Base-by-base conservation (phyloP, 2,797 vertebrate species). In the Steatocranus sp. region DNA sequence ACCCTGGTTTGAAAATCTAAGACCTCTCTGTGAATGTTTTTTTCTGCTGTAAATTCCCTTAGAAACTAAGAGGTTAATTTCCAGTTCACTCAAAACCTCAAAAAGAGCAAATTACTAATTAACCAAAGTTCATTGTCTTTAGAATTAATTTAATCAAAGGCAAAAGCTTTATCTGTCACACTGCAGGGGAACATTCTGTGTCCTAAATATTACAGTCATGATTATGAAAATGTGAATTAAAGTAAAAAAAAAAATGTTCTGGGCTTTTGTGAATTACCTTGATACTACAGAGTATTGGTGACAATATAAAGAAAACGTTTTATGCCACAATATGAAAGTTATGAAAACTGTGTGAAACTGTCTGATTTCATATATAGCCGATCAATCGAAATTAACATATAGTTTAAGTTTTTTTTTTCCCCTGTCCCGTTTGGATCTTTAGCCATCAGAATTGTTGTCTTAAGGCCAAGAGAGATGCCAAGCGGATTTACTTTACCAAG, bases 21-120 rank as follows among this genome's bases (percentile, higher is more conserved):
- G 20, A 43, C 41, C 15, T 70, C 6, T 27, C 41, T 11, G 0
- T 46, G 0, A 15, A 48, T 48, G 36, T 73, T 73, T 18, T 30
- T 48, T 30, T 70, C 23, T 70, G 25, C 14, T 14, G 66, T 41
- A 41, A 61, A 82, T 68, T 84, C 80, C 41, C 70, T 5, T 12
- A 46, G 25, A 75, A 73, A 27, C 36, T 80, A 70, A 81, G 34
- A 86, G 82, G 88, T 91, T 88, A 82, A 88, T 89, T 88, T 83
- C 17, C 68, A 87, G 76, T 86, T 84, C 63, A 79, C 32, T 82
- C 27, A 38, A 66, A 70, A 61, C 32, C 76, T 82, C 53, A 32
- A 83, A 87, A 80, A 75, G 56, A 87, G 51, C 54, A 85, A 81
- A 84, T 85, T 81, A 86, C 36, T 73, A 89, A 93, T 91, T 89